Base-by-base conservation (phyloP, 2,888 invertebrate genomes). In the Apodemia mormo region DNA sequence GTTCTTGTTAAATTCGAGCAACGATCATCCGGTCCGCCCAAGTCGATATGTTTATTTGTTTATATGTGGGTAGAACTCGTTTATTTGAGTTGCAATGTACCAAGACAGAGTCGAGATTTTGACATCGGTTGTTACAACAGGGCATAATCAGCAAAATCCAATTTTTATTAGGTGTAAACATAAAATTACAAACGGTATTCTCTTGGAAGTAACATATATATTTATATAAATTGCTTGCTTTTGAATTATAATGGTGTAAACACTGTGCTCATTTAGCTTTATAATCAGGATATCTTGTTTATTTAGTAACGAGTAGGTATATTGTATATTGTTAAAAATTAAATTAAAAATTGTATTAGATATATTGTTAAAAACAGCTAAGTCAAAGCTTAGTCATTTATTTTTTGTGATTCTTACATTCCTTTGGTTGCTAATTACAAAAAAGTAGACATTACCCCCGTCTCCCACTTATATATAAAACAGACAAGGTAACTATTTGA, bases 1-100 rank as follows among this genome's bases (percentile, higher is more conserved):
- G 77, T 74, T 80, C 77, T 86, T 86, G 81, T 82, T 84, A 81
- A 85, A 83, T 49, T 54, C n/a, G 76, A 81, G 78, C 65, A 68
- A 70, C 71, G 71, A 76, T 72, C 78, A 80, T 86, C 88, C 82
- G 78, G 89, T 86, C 88, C 89, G 88, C 89, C 90, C 83, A 87
- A 83, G 77, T 80, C 78, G 75, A 76, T 75, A 76, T 77, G 72
- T 73, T 75, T 73, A 76, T 74, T 73, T 73, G 74, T 74, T 76
- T 71, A 71, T 72, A 85, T 81, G 86, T 88, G 83, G 85, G 87
- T 79, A 77, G 81, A 76, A 75, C 73, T 72, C 74, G 76, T 73
- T 80, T 76, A 75, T 77, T 37, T 33, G 33, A 40, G 37, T 67
- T 54, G 10, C 10, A 22, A 14, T 49, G 4, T 49, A n/a, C 49